A percentile compares a stretch with the other conserved stretches of the same genome.
phyloP scores from a whole-genome alignment of 1,140 invertebrate genomes.

The Colletes latitarsis region DNA sequence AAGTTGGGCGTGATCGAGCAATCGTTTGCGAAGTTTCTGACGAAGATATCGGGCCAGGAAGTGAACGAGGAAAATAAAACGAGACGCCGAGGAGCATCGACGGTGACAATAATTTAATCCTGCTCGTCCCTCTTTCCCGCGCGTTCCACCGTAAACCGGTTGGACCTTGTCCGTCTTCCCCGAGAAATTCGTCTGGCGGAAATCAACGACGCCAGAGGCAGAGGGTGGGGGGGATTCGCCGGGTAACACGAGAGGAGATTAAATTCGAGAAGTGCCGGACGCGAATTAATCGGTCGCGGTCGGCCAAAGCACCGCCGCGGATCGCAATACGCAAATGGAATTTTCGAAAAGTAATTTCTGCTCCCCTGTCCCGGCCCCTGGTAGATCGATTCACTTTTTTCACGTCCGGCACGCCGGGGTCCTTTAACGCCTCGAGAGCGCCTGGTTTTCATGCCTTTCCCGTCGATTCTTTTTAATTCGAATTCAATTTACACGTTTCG shows the following conservation, averaged over 20 bases:
- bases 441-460: too few relatives aligned
- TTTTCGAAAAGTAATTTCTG: slow-evolving; percentile 7
- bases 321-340: slow-evolving; percentile 26
- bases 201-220: neutral
- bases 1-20: too few relatives aligned
- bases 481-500: too few relatives aligned
- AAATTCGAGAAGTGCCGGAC: slow-evolving; percentile 14
- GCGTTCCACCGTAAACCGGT: slow-evolving; percentile 13
- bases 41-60: too few relatives aligned
- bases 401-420: neutral
- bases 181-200: neutral
- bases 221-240: neutral
- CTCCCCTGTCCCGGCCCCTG: too few relatives aligned
- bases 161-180: slow-evolving; percentile 26
- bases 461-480: too few relatives aligned
- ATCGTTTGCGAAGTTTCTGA: too few relatives aligned
- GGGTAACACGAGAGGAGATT: slow-evolving; percentile 35
- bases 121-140: neutral
- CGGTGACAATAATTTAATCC: slow-evolving; percentile 26
- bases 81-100: too few relatives aligned
- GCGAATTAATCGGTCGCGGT: slow-evolving; percentile 26
- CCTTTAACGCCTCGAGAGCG: neutral
- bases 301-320: slow-evolving; percentile 1
- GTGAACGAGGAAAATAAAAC: too few relatives aligned
- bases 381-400: neutral